Evolutionary conservation across 1,140 invertebrate species (phyloP).

Genomic region (Octopus bimaculoides): DNA sequence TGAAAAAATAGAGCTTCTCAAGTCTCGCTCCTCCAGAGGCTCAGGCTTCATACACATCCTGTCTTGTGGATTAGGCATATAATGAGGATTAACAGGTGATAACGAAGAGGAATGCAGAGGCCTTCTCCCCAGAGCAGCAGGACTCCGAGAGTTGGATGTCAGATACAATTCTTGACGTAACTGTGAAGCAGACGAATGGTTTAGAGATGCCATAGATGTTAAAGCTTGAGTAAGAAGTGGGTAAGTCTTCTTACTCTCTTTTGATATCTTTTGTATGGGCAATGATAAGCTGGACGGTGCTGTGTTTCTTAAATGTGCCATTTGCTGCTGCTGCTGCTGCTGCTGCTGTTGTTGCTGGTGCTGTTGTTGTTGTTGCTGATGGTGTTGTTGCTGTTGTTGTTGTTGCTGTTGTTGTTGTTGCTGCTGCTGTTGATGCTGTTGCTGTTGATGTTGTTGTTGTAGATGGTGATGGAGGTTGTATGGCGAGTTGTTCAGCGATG

Average conservation of each 20-base stretch:
- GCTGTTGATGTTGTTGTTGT: too few relatives aligned
- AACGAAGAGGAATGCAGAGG: not conserved
- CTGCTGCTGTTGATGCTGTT: too few relatives aligned
- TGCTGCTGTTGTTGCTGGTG: not conserved
- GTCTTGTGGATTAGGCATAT: not conserved
- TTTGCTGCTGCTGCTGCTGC: not conserved
- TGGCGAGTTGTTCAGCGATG: too few relatives aligned
- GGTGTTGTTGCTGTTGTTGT: too few relatives aligned
- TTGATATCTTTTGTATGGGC: not conserved
- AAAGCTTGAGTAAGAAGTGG: constrained; percentile 9
- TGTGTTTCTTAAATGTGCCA: not conserved
- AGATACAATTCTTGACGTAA: constrained; percentile 5
- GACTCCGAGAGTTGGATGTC: not conserved
- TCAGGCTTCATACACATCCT: not conserved
- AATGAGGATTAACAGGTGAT: not conserved
- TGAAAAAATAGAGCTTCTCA: not conserved
- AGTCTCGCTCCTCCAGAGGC: not conserved
- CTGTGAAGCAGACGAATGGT: not conserved
- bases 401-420: too few relatives aligned
- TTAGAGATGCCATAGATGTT: not conserved
- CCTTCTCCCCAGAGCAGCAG: not conserved
- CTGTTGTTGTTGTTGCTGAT: not conserved
- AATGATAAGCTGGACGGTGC: not conserved
- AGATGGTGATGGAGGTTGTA: too few relatives aligned
- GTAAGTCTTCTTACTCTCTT: not conserved